Evolutionary conservation across 2,113 vertebrate species (phyloP), one percentile per base, ranked within the genome.

Genomic region (Dunckerocampus dactyliophorus): DNA sequence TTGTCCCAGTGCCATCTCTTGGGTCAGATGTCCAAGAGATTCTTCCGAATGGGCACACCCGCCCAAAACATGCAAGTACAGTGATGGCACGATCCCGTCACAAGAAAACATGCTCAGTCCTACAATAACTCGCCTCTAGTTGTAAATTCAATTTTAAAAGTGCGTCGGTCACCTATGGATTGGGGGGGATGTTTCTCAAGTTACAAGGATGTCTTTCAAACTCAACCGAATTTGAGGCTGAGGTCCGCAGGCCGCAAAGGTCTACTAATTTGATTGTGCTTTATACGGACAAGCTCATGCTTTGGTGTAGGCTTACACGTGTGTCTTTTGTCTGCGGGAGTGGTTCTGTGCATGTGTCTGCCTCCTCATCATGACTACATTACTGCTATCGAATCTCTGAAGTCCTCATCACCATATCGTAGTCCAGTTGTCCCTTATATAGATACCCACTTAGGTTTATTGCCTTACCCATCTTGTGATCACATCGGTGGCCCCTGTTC

Each of bases 171-270:
- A 0, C 57, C 52, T 45, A 12, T 47, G 59, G 62, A 71, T 74
- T 21, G 51, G 5, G 12, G 2, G 54, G 54, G 60, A 62, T 51
- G 59, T 46, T 45, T 59, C 69, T 81, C 28, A 13, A 56, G 46
- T 72, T 72, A 63, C 79, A 71, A 65, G 71, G 46, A 59, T 55
- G 24, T 37, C 63, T 66, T 51, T 69, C 60, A 60, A 20, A 50
- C 50, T 66, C 60, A 58, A 46, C 17, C 67, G 60, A 61, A 69
- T 65, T 72, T 64, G 72, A 61, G 0, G 0, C 39, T 1, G 22
- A 31, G 51, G 24, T 21, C 15, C 16, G 8, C 28, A 66, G 15
- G 24, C 16, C 9, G 24, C 52, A 68, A 76, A 69, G 42, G 19
- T 73, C 80, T 34, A 37, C 56, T 46, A 31, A 10, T 28, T 67